Evolutionary conservation across 2,797 vertebrate species (phyloP).

Genomic region (Alauda arvensis): DNA sequence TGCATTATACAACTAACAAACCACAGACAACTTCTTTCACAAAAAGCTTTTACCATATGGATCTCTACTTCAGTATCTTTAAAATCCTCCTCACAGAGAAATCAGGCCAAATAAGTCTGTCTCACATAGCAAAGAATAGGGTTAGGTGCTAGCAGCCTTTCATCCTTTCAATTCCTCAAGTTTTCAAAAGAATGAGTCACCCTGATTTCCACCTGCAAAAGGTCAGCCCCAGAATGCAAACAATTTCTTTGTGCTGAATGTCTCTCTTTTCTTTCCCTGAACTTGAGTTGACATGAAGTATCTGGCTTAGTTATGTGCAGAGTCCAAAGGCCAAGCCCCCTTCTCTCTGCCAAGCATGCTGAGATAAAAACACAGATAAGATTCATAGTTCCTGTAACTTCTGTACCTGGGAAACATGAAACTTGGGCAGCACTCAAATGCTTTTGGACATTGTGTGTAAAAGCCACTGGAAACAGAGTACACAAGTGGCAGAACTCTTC

Average conservation of each 20-base stretch:
- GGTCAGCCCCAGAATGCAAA: background rate
- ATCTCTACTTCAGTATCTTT: background rate
- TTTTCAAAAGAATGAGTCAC: background rate
- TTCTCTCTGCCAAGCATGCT: conserved; percentile 1
- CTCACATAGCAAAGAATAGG: background rate
- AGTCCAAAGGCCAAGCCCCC: conserved; percentile 5
- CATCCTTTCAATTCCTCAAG: background rate
- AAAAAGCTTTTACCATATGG: background rate
- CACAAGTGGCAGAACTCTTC: background rate
- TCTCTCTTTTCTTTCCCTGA: conserved; percentile 15
- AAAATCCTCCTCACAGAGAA: background rate
- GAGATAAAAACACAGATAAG: conserved; percentile 33
- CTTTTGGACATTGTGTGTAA: background rate
- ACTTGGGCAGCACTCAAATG: background rate
- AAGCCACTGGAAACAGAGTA: background rate
- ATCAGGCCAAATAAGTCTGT: background rate
- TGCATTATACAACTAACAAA: background rate
- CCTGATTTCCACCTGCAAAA: background rate
- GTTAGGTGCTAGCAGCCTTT: background rate
- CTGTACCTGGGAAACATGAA: conserved; percentile 25
- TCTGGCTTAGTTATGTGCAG: background rate
- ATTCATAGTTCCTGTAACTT: background rate
- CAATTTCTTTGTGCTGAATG: background rate
- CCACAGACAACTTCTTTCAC: background rate
- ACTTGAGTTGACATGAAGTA: conserved; percentile 20